Evolutionary conservation across 2,888 invertebrate species (phyloP), one percentile per base, ranked within the genome.

Genomic region (Tupiocoris notatus): DNA sequence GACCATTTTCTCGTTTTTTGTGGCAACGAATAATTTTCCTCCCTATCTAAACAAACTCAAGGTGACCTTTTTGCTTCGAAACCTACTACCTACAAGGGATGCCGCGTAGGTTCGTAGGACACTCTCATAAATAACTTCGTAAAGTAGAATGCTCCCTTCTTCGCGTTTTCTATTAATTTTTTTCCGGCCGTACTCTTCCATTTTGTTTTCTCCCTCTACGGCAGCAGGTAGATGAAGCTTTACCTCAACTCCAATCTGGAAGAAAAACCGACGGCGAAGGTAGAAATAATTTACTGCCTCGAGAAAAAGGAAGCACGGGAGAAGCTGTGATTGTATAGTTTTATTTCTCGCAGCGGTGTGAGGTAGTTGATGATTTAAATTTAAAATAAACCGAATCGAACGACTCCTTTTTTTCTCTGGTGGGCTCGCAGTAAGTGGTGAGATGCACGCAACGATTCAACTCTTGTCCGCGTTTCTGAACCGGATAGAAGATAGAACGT

Each of bases 161-260:
- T 21, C 61, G 61, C 20, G 20, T 61, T 61, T 61, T 61, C 61
- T 61, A 61, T 61, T 61, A 61, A 17, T 17, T 20, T 61, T 61
- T 61, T 61, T 61, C 1, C 59, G n/a, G 7, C 17, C 20, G 22
- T 57, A 57, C 57, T 6, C n/a, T 23, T 22, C 20, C 20, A 0
- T 16, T 16, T 61, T 18, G 2, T 61, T 17, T 61, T 61, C 23
- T 2, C 12, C 61, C 18, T 61, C 9, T 21, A 18, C 22, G 20
- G 23, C 61, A 12, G 21, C 61, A 61, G 61, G 61, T 61, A 61
- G 61, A 18, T n/a, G n/a, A 61, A 61, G 12, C 3, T 20, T 59
- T 21, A 16, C 3, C 18, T 12, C 21, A 61, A 61, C 61, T 17
- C 20, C 0, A 23, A 23, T 61, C 61, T 17, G 12, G 61, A 23